phyloP scores from a whole-genome alignment of 2,888 invertebrate species.

The Aphodius sticticus region DNA sequence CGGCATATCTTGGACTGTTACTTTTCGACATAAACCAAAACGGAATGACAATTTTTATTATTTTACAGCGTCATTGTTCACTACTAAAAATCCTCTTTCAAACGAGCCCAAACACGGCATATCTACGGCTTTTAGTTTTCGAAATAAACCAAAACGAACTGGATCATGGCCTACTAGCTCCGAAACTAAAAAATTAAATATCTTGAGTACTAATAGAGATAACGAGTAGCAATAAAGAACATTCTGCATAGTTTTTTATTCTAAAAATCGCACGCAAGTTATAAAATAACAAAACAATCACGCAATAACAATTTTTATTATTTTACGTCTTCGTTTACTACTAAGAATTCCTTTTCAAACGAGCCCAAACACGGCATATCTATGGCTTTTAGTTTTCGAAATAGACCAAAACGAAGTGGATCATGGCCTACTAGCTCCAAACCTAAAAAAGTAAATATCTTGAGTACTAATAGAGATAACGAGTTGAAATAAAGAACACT shows the following conservation, averaged over 20 bases:
- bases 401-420: background rate
- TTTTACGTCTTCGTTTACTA: background rate
- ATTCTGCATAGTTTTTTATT: too few species aligned
- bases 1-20: too few species aligned
- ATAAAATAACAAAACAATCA: too few species aligned
- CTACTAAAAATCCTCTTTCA: background rate
- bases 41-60: background rate
- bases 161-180: background rate
- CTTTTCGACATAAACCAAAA: background rate
- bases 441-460: background rate
- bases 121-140: background rate
- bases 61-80: background rate
- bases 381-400: background rate
- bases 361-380: background rate
- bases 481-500: background rate
- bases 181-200: background rate
- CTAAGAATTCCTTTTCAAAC: background rate
- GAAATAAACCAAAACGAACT: background rate
- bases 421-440: background rate
- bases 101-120: background rate
- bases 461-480: background rate
- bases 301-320: background rate
- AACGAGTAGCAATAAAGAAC: background rate
- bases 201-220: background rate
- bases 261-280: too few species aligned